Base-by-base conservation (phyloP, 2,888 invertebrate species). In the Hylaea fasciaria region DNA sequence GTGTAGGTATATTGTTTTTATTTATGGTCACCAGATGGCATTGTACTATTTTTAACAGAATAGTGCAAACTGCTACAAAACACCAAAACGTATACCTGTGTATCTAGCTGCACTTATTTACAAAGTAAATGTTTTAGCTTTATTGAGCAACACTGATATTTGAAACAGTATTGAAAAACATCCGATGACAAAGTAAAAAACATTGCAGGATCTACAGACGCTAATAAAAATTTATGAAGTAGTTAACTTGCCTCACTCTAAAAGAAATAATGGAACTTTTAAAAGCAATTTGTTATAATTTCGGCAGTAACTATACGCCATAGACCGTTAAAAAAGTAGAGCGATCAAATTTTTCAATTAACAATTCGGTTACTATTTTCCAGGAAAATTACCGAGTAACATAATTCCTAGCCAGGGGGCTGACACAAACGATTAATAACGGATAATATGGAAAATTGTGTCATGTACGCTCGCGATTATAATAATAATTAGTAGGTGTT, bases 211-310 rank as follows among this genome's bases (percentile, higher is more conserved):
- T 29, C 50, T 60, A 22, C n/a, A n/a, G n/a, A n/a, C n/a, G 22
- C 2, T 22, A 46, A 59, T 40, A 50, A 46, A 14, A 60, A 60
- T 60, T 60, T 55, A 60, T 51, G 47, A 28, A 13, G 55, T 52
- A 43, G 44, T 52, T 56, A 48, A 51, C 13, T 32, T 50, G 50
- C 16, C 46, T 45, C 48, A 47, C 52, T 61, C 47, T 47, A 49
- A 49, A 59, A 55, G 13, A 32, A 61, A 44, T 61, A 51, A 47
- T 47, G 22, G 17, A 52, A 61, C 52, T 52, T 61, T 48, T 56
- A 45, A 56, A 56, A 61, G 61, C 52, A 56, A 56, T 56, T 52
- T 52, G 43, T 52, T 57, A 56, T 61, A 52, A 52, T 56, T 55
- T 61, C 29, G 13, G 28, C 13, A 17, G 35, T 17, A 51, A 43